Evolutionary conservation across 2,113 vertebrate genomes (phyloP).

Genomic region (Macroglossus sobrinus): DNA sequence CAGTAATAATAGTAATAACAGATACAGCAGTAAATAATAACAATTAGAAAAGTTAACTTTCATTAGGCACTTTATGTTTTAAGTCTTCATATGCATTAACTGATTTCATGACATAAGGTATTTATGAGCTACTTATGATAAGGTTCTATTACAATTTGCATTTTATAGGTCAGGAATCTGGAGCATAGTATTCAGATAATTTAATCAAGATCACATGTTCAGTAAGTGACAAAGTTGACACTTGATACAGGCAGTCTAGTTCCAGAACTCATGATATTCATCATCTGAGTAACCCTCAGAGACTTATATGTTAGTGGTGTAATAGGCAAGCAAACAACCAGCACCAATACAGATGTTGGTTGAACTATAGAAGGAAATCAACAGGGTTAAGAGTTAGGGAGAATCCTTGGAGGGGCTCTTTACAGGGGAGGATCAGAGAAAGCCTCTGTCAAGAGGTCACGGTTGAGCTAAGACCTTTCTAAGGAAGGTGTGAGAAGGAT

Average conservation of each 20-base stretch:
- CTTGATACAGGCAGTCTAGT: neutral
- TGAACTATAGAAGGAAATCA: neutral
- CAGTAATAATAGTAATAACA: neutral
- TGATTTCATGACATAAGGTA: neutral
- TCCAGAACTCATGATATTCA: neutral
- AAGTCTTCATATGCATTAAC: neutral
- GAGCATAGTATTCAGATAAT: neutral
- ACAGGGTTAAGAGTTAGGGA: neutral
- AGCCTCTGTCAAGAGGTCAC: neutral
- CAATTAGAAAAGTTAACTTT: neutral
- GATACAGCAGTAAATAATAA: neutral
- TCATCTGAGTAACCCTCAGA: neutral
- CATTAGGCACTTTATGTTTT: neutral
- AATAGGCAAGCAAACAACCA: neutral
- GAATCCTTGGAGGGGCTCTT: neutral
- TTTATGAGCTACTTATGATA: neutral
- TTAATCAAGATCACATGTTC: neutral
- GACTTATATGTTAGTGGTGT: neutral
- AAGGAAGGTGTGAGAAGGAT: neutral
- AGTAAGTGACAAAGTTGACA: neutral
- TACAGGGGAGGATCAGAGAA: neutral
- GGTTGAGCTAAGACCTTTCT: neutral
- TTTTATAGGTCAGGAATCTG: constrained; percentile 30
- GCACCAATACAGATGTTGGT: neutral
- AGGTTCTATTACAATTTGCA: neutral